Conservation (phyloP, 2,888 invertebrate genomes). For the Caenorhabditis sp. region DNA sequence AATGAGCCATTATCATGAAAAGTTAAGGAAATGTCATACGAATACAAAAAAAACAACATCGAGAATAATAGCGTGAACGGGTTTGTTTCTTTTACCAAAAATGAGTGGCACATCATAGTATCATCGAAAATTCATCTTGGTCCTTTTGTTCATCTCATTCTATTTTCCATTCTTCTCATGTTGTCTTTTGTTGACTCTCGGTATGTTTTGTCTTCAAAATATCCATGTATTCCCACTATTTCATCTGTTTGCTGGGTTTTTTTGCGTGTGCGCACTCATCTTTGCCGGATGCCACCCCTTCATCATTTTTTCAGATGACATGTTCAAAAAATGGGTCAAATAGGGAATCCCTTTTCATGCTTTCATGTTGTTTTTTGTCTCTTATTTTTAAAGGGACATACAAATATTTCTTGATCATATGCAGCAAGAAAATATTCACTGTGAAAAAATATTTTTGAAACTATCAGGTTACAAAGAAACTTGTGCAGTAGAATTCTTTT, state of each 20-base stretch:
- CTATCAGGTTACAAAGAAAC: too few species aligned
- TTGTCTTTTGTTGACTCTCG: neutral
- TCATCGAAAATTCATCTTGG: conserved; percentile 33
- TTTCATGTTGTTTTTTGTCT: too few species aligned
- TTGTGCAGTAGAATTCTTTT: too few species aligned
- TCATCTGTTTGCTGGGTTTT: neutral
- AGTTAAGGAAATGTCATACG: too few species aligned
- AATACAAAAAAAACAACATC: neutral
- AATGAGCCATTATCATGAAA: too few species aligned
- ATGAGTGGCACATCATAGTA: conserved; percentile 14
- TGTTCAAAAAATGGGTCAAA: too few species aligned
- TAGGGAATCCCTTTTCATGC: too few species aligned
- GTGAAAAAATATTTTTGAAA: too few species aligned
- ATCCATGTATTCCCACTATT: neutral
- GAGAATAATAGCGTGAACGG: neutral
- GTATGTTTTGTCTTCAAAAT: neutral
- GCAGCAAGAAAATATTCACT: too few species aligned
- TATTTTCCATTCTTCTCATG: neutral
- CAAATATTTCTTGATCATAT: too few species aligned
- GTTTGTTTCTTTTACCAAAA: conserved; percentile 4
- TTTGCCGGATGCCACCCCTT: neutral
- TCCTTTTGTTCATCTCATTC: neutral
- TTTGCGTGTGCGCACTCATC: neutral
- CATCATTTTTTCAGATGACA: neutral
- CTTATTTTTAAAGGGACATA: too few species aligned